Evolutionary conservation across 2,888 invertebrate genomes (phyloP), one percentile per base, ranked within the genome.

Genomic region (Pachymerium ferrugineum): DNA sequence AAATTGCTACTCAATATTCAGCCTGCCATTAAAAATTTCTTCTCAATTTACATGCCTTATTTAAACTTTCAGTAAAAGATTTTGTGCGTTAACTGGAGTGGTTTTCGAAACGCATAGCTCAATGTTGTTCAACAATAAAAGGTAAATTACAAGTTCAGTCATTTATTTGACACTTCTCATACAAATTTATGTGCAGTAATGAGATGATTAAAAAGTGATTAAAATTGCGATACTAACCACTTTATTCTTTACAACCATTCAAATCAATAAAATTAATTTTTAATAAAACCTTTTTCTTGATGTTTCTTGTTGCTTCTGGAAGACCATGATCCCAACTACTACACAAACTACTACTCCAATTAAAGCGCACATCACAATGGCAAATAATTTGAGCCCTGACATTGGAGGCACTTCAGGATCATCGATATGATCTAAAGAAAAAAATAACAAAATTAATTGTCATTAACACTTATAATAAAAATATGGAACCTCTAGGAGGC

Each of bases 341-440:
- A 92, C 90, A 76, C 91, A 87, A 0, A 90, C 92, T 62, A 93
- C 90, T 10, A 96, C 83, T 1, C 90, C 90, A 29, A 97, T 86
- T 72, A 96, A 89, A 14, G 91, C 90, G 72, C 91, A 86, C 78
- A 98, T 86, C 85, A 97, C 89, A 76, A 94, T 87, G 1, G 96
- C 85, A 84, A 97, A 94, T 73, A 96, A 89, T 83, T 95, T 97
- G 73, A 94, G 87, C 72, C 95, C 96, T 3, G 94, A 93, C 86
- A 94, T 87, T 0, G 93, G 92, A 14, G 71, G 33, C 22, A 29
- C 19, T 79, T 94, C 93, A 0, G 89, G 86, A 83, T 97, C 97
- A 0, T 94, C 94, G 0, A 93, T 85, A 79, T 93, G 92, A 79
- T 96, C 96, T 86, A 78, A 3, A 31, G 30, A 12, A n/a, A 4